Percentiles rank a stretch among this genome's conserved stretches.
Evolutionary conservation across 2,113 vertebrate species (phyloP).

Genomic region (Poecile atricapillus): DNA sequence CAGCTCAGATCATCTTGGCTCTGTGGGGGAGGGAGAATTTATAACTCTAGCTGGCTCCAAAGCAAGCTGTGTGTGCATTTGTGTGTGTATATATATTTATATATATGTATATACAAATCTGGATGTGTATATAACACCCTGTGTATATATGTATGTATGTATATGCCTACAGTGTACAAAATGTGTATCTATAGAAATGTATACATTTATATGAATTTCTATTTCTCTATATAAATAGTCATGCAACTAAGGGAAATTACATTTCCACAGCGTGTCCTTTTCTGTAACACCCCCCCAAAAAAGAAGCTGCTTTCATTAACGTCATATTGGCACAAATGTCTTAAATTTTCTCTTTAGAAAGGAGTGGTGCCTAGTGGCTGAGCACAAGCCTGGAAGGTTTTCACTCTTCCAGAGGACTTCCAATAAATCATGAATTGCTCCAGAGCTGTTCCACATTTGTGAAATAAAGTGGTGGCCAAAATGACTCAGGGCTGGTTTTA

Average conservation of each 20-base stretch:
- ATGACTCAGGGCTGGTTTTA: slow-evolving; percentile 20
- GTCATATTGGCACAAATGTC: neutral
- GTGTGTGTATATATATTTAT: slow-evolving; percentile 24
- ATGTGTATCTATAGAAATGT: slow-evolving; percentile 58
- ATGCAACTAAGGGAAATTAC: neutral
- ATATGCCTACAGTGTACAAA: slow-evolving; percentile 51
- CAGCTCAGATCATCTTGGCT: neutral
- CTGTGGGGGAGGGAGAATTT: slow-evolving; percentile 23
- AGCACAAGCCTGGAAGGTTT: slow-evolving; percentile 1
- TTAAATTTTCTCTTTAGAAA: neutral
- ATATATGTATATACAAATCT: slow-evolving; percentile 59
- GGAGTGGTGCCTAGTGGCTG: neutral
- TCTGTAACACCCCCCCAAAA: neutral
- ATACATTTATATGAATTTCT: slow-evolving; percentile 65
- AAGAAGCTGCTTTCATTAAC: slow-evolving; percentile 10
- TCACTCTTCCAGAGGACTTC: neutral
- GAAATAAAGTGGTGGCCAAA: neutral
- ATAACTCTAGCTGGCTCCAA: slow-evolving; percentile 8
- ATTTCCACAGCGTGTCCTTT: neutral
- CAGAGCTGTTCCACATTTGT: neutral
- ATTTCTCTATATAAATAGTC: slow-evolving; percentile 63
- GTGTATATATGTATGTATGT: slow-evolving; percentile 65
- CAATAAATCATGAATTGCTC: neutral
- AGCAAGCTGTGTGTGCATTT: slow-evolving; percentile 22
- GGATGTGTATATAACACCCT: slow-evolving; percentile 42